Evolutionary conservation across 2,113 vertebrate species (phyloP).

Genomic region (Scophthalmus maximus): DNA sequence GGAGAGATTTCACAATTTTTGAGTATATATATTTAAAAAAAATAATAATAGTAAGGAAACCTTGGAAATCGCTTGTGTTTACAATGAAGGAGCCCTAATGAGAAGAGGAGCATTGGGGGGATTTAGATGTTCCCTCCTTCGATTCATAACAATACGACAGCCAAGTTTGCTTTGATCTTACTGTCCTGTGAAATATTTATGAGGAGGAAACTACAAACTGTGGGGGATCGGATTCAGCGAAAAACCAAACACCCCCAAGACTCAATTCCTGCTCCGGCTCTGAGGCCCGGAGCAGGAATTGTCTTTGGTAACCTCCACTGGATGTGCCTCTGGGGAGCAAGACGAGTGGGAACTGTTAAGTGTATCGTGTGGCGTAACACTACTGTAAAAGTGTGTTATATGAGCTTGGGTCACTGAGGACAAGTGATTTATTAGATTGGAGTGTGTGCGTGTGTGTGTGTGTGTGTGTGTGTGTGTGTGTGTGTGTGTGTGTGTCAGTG

Average conservation of each 20-base stretch:
- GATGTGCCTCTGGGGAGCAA: constrained; percentile 43
- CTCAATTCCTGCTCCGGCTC: constrained; percentile 20
- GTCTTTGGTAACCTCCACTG: constrained; percentile 34
- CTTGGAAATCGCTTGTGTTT: constrained; percentile 36
- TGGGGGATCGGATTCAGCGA: constrained; percentile 40
- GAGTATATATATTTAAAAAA: not conserved
- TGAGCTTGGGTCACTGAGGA: constrained; percentile 29
- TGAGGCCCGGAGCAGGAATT: constrained; percentile 28
- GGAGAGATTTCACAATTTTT: not conserved
- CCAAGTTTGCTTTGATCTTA: constrained; percentile 61
- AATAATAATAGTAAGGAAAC: constrained; percentile 3
- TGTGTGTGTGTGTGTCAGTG: not conserved
- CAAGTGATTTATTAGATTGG: constrained; percentile 12
- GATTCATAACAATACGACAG: constrained; percentile 48
- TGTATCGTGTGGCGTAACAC: constrained; percentile 21
- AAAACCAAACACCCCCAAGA: constrained; percentile 42
- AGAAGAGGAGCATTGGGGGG: constrained; percentile 27
- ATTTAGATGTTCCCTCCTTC: constrained; percentile 44
- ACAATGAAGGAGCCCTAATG: constrained; percentile 27
- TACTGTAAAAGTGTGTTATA: constrained; percentile 44
- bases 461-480: not conserved
- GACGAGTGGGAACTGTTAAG: constrained; percentile 38
- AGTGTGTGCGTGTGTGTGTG: not conserved
- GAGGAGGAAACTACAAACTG: constrained; percentile 56
- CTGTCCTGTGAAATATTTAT: constrained; percentile 70